Evolutionary conservation across 2,888 invertebrate genomes (phyloP).

Genomic region (Phortica magna): DNA sequence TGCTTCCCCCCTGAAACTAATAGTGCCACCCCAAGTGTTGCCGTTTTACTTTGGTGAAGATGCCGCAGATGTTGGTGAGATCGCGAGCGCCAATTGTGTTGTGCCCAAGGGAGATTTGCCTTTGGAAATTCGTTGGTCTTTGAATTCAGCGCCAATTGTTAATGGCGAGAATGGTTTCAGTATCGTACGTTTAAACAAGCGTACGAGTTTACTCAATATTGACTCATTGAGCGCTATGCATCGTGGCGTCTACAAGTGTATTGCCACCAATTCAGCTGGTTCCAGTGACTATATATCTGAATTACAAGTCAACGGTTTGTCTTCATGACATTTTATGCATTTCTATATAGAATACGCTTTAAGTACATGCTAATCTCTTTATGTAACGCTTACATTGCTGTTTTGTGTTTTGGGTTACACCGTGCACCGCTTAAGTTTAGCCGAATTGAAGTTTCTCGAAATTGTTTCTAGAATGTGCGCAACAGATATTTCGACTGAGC

Average conservation of each 20-base stretch:
- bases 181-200: slow-evolving; percentile 71
- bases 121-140: slow-evolving; percentile 85
- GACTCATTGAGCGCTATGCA: slow-evolving; percentile 83
- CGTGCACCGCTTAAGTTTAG: slow-evolving; percentile 41
- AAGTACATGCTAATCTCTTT: slow-evolving; percentile 44
- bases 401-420: slow-evolving; percentile 52
- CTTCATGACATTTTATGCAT: slow-evolving; percentile 24
- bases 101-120: slow-evolving; percentile 89
- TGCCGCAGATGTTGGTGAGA: slow-evolving; percentile 84
- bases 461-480: not conserved
- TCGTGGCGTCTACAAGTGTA: slow-evolving; percentile 88
- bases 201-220: slow-evolving; percentile 79
- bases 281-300: slow-evolving; percentile 83
- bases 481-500: not conserved
- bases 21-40: slow-evolving; percentile 77
- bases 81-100: slow-evolving; percentile 84
- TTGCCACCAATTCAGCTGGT: slow-evolving; percentile 85
- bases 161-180: slow-evolving; percentile 78
- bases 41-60: slow-evolving; percentile 78
- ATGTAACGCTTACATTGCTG: slow-evolving; percentile 43
- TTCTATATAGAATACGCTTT: slow-evolving; percentile 42
- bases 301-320: slow-evolving; percentile 82
- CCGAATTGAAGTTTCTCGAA: slow-evolving; percentile 10
- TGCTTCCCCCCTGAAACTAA: slow-evolving; percentile 6
- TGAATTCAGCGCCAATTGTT: slow-evolving; percentile 79